Evolutionary conservation across 2,113 vertebrate genomes (phyloP), one percentile per base, ranked within the genome.

Genomic region (Hemiscyllium ocellatum): DNA sequence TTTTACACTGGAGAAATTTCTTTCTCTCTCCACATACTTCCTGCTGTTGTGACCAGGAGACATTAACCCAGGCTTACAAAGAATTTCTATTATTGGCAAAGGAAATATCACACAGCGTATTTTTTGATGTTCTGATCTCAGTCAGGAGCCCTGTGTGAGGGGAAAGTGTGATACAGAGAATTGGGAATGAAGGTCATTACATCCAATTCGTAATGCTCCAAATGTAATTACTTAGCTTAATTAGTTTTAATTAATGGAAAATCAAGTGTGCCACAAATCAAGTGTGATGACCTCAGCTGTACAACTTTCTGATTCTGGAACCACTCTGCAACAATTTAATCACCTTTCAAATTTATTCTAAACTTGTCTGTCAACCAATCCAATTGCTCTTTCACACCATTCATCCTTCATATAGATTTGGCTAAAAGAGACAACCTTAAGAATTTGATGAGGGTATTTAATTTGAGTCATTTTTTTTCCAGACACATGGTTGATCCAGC

Each of bases 171-270:
- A 91, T 66, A n/a, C 26, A 29, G 86, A 66, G 89, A 91, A 93
- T 66, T n/a, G n/a, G 15, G 65, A 66, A 37, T 8, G n/a, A 93
- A 93, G 89, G 89, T 93, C 33, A 68, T 93, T 33, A 13, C 52
- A 17, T 17, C 56, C 65, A 33, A 66, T 66, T 66, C 19, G 20
- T n/a, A 68, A 66, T 93, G 89, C n/a, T 37, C 17, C 33, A 66
- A 93, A 93, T 68, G 17, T 66, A 93, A 93, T 93, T 93, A 68
- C n/a, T 93, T 93, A 66, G 2, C 15, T 93, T 66, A 68, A 93
- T 22, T 93, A 93, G 42, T 37, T 66, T 66, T 66, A 66, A 93
- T 93, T 33, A 93, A 65, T 93, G 61, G 89, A 8, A 66, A 68
- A 68, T 93, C 15, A 66, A 17, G 33, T 37, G 17, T 19, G n/a